A percentile compares a stretch with the other conserved stretches of the same genome.
These are phyloP conservation scores for Pseudachorutes palmiensis DNA, from an alignment of 1,140 invertebrate species.

Conservation along the genomic window DNA sequence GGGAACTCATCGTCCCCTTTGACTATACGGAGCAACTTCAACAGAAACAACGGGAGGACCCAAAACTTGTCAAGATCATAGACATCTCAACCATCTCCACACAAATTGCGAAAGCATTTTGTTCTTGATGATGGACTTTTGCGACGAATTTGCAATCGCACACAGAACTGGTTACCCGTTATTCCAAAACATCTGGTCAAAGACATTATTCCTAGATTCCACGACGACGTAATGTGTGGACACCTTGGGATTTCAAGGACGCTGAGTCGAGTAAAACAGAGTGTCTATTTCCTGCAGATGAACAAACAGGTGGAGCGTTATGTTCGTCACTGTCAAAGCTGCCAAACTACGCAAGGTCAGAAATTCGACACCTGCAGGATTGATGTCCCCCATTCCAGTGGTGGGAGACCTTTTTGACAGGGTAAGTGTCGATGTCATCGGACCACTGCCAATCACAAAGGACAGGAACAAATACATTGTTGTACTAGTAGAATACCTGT, in stretches of 20 bases:
- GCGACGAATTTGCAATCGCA: background rate
- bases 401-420: too few species aligned
- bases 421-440: too few species aligned
- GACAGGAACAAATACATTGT: background rate
- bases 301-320: too few species aligned
- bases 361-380: too few species aligned
- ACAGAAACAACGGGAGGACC: background rate
- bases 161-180: background rate
- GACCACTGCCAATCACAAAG: background rate
- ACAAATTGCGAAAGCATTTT: background rate
- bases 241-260: too few species aligned
- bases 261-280: too few species aligned
- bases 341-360: too few species aligned
- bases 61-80: background rate
- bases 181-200: constrained; percentile 9
- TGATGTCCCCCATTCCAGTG: too few species aligned
- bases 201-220: constrained; percentile 12
- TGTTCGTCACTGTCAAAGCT: too few species aligned
- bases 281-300: too few species aligned
- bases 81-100: background rate
- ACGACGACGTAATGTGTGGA: too few species aligned
- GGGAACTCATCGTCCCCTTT: background rate
- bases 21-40: background rate
- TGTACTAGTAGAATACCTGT: constrained; percentile 22
- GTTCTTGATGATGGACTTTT: constrained; percentile 2